These are phyloP conservation scores for Odocoileus hemionus DNA, from an alignment of 2,113 vertebrate genomes.

Conservation along the genomic window DNA sequence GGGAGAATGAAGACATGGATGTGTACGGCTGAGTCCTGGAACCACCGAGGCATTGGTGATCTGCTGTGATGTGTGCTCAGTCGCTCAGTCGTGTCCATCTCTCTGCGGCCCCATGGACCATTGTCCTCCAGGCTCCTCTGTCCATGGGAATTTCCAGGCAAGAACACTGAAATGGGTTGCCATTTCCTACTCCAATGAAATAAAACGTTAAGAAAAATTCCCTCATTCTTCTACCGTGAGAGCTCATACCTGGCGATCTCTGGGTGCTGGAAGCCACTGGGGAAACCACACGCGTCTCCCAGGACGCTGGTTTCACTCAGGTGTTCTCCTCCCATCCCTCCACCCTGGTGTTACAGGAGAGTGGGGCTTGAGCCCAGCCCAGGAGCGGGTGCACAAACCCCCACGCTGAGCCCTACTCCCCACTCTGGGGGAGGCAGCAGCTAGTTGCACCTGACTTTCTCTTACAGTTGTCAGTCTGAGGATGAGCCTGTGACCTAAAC, in stretches of 20 bases:
- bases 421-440: not conserved
- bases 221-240: not conserved
- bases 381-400: not conserved
- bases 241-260: not conserved
- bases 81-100: not conserved
- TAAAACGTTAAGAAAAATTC: not conserved
- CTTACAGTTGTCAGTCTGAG: too few species aligned
- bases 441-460: not conserved
- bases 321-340: not conserved
- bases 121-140: not conserved
- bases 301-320: not conserved
- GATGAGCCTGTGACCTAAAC: not conserved
- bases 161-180: not conserved
- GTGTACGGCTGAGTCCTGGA: not conserved
- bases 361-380: not conserved
- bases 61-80: accelerated
- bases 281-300: accelerated
- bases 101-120: accelerated
- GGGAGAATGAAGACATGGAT: accelerated
- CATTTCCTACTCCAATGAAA: not conserved
- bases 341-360: not conserved
- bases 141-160: not conserved
- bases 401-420: not conserved
- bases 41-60: accelerated
- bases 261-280: not conserved